Conservation (phyloP, 1,140 invertebrate species). For the Sinella curviseta region DNA sequence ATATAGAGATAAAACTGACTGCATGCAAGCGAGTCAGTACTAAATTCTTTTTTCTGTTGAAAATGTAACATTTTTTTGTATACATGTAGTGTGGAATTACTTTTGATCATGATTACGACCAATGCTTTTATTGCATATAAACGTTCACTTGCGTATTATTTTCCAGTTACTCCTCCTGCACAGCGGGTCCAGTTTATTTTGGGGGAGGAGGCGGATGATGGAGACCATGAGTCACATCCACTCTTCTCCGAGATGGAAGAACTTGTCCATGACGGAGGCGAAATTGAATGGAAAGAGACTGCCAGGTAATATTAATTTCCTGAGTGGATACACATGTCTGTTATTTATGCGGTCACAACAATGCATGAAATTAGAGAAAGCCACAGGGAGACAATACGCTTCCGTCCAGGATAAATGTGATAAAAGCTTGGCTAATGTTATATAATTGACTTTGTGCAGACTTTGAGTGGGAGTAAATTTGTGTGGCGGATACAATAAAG, state of each 20-base stretch:
- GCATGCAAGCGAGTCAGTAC: constrained; percentile 4
- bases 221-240: constrained; percentile 75
- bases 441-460: too few species aligned
- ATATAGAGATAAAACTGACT: not conserved
- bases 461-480: too few species aligned
- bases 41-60: not conserved
- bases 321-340: not conserved
- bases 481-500: not conserved
- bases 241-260: constrained; percentile 96
- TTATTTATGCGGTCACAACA: not conserved
- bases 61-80: not conserved
- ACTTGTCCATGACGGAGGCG: constrained; percentile 78
- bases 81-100: not conserved
- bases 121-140: not conserved
- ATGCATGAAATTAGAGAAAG: not conserved
- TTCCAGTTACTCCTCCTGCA: constrained; percentile 76
- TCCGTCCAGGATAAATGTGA: too few species aligned
- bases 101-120: not conserved
- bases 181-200: constrained; percentile 94
- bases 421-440: too few species aligned
- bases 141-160: not conserved
- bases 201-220: constrained; percentile 85
- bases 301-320: constrained; percentile 61
- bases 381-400: too few species aligned
- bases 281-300: constrained; percentile 93